These are phyloP conservation scores for Rutilus rutilus DNA, from an alignment of 2,113 vertebrate species.

Conservation along the genomic window DNA sequence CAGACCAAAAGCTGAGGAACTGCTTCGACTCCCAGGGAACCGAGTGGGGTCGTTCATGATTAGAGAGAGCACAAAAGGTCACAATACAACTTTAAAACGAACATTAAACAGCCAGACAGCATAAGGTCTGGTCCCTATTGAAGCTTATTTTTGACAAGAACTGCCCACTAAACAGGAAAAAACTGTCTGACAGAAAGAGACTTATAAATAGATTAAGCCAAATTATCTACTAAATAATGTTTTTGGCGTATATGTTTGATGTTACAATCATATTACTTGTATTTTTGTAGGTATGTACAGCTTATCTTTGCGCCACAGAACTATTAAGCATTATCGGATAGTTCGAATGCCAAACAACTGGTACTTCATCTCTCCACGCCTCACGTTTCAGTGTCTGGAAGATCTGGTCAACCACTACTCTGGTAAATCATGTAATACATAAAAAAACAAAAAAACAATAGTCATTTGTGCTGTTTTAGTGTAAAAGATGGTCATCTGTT, in stretches of 20 bases:
- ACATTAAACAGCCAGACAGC: not conserved
- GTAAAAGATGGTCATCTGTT: not conserved
- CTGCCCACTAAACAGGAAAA: not conserved
- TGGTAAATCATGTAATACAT: conserved; percentile 70
- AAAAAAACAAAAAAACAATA: not conserved
- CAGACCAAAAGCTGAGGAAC: conserved; percentile 85
- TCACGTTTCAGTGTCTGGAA: conserved; percentile 88
- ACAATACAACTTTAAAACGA: not conserved
- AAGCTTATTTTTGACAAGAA: not conserved
- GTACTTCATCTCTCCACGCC: conserved; percentile 86
- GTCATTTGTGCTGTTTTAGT: not conserved
- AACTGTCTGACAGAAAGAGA: not conserved
- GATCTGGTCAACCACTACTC: conserved; percentile 89
- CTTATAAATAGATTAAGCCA: not conserved
- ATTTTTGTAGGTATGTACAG: conserved; percentile 78
- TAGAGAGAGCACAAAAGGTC: conserved; percentile 80
- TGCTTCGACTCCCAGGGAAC: conserved; percentile 81
- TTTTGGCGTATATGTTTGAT: not conserved
- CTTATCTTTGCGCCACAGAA: conserved; percentile 79
- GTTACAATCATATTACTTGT: not conserved
- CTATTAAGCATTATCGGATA: conserved; percentile 86
- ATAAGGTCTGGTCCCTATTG: not conserved
- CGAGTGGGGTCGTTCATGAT: conserved; percentile 86
- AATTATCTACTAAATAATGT: not conserved
- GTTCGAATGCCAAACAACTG: conserved; percentile 85